Percentiles rank a stretch among this genome's conserved stretches.
Conservation (phyloP, 2,888 invertebrate genomes). For the Tetragonula carbonaria region DNA sequence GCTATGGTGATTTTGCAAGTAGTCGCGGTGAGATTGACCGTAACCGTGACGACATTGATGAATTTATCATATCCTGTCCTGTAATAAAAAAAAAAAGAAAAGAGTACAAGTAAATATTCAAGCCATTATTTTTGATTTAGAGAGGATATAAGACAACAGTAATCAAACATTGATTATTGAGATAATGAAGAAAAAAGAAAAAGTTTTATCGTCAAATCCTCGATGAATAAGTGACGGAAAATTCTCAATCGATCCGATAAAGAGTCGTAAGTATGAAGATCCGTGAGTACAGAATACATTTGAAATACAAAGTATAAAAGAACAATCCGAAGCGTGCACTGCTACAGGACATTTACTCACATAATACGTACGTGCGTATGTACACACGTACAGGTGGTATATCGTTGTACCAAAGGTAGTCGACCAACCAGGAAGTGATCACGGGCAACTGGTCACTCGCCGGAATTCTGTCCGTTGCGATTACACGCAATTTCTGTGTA, state of each 20-base stretch:
- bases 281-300: neutral
- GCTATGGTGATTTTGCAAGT: slow-evolving; percentile 21
- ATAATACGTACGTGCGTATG: neutral
- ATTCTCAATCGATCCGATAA: neutral
- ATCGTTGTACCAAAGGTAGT: slow-evolving; percentile 57
- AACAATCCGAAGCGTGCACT: slow-evolving; percentile 1
- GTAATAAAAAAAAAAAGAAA: neutral
- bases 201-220: too few relatives aligned
- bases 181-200: too few relatives aligned
- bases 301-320: neutral
- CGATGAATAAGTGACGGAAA: neutral
- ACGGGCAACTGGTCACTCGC: slow-evolving; percentile 73
- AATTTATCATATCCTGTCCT: neutral
- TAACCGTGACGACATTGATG: slow-evolving; percentile 14
- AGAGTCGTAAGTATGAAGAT: slow-evolving; percentile 2
- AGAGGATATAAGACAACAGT: neutral
- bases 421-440: slow-evolving; percentile 77
- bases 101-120: neutral
- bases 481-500: slow-evolving; percentile 54
- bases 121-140: neutral
- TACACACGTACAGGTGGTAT: slow-evolving; percentile 17
- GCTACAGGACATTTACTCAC: slow-evolving; percentile 12
- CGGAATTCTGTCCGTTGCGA: slow-evolving; percentile 72
- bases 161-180: neutral
- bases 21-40: slow-evolving; percentile 27